These are phyloP conservation scores for Platycercus adscitus DNA, from an alignment of 2,113 vertebrate species.

Conservation along the genomic window DNA sequence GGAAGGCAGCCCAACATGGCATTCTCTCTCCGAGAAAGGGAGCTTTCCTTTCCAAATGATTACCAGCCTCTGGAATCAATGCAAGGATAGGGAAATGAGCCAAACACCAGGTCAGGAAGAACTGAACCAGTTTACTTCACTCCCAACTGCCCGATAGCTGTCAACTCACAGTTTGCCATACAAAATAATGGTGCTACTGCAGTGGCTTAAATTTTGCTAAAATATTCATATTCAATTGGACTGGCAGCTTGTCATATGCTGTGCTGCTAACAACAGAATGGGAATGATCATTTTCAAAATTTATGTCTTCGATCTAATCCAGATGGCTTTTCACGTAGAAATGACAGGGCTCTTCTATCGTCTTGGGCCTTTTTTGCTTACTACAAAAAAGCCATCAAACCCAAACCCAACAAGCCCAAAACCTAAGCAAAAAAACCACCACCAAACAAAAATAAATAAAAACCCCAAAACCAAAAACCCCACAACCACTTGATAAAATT, in stretches of 20 bases:
- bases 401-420: neutral
- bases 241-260: neutral
- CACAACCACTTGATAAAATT: neutral
- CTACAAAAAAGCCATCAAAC: neutral
- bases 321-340: neutral
- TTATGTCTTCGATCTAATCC: neutral
- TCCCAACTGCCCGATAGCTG: slow-evolving; percentile 5
- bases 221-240: neutral
- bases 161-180: neutral
- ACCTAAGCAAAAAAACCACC: neutral
- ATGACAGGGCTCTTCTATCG: neutral
- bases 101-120: neutral
- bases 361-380: neutral
- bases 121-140: neutral
- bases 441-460: neutral
- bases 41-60: neutral
- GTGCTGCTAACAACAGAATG: neutral
- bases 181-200: slow-evolving; percentile 5
- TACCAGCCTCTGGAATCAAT: neutral
- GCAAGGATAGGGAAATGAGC: neutral
- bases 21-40: neutral
- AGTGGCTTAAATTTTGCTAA: neutral
- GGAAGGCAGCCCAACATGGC: neutral
- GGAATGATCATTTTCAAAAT: neutral
- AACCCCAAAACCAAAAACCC: neutral